These are phyloP conservation scores for Camptogramma bilineatum DNA, from an alignment of 2,888 invertebrate genomes.

Conservation along the genomic window DNA sequence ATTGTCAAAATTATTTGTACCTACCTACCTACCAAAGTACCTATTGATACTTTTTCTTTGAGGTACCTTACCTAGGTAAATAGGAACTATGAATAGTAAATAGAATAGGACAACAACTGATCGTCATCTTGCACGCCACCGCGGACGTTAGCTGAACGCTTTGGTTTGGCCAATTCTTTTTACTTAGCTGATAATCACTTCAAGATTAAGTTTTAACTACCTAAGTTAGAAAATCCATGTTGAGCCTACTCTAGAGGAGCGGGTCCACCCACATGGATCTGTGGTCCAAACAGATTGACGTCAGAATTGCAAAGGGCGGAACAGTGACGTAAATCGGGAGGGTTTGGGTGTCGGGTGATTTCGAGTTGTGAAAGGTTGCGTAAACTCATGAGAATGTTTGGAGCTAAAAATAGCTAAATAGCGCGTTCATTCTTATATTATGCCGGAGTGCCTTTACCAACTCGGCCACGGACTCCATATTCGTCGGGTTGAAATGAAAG, in stretches of 20 bases:
- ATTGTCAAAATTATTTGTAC: background rate
- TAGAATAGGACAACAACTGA: no score
- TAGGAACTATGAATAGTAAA: background rate
- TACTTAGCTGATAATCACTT: no score
- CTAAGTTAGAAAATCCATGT: background rate
- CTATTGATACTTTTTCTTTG: no score
- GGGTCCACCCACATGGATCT: background rate
- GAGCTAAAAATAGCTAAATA: background rate
- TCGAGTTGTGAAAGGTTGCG: background rate
- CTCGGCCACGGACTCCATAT: no score
- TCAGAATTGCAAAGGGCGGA: conserved; percentile 9
- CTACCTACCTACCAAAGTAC: background rate
- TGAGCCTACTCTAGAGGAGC: background rate
- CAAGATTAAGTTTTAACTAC: no score
- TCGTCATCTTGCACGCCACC: no score
- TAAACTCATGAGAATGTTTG: background rate
- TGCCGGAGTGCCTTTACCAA: no score
- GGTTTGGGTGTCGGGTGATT: background rate
- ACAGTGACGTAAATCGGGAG: conserved; percentile 13
- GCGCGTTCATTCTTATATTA: no score
- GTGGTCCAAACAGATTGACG: conserved; percentile 1
- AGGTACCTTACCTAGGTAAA: background rate
- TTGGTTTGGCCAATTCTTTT: no score
- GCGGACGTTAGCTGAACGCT: no score
- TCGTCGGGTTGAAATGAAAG: no score